phyloP scores from a whole-genome alignment of 2,797 vertebrate genomes.

The Spondyliosoma cantharus region DNA sequence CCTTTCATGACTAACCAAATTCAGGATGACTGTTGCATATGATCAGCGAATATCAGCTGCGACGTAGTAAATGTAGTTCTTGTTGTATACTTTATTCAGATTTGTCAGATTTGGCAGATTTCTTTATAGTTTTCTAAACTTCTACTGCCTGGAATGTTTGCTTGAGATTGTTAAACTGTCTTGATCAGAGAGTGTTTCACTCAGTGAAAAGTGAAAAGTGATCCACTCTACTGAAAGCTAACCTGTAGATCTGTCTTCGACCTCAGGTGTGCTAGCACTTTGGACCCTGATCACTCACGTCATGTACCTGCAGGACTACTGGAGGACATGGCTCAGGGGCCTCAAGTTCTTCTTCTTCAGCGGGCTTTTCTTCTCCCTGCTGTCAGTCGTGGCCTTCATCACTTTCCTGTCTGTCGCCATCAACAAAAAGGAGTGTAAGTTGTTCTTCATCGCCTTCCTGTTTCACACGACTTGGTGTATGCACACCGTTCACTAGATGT shows the following conservation, averaged over 20 bases:
- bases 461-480: background rate
- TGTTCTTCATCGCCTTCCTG: background rate
- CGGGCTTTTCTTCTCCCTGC: slow-evolving; percentile 87
- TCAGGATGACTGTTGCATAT: background rate
- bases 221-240: background rate
- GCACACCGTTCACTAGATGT: background rate
- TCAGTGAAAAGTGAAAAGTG: background rate
- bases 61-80: background rate
- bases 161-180: background rate
- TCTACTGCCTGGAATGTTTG: too few species aligned
- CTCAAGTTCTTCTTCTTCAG: slow-evolving; percentile 92
- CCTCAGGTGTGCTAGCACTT: slow-evolving; percentile 92
- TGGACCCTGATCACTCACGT: slow-evolving; percentile 94
- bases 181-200: background rate
- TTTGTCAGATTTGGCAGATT: background rate
- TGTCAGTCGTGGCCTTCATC: slow-evolving; percentile 88
- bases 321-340: slow-evolving; percentile 97
- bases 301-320: slow-evolving; percentile 98
- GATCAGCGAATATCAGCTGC: background rate
- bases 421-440: slow-evolving; percentile 89
- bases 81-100: background rate
- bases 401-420: slow-evolving; percentile 89
- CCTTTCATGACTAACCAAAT: background rate
- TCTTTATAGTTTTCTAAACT: too few species aligned
- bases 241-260: background rate